Evolutionary conservation across 2,888 invertebrate genomes (phyloP).

Genomic region (Nomada goodeniana): DNA sequence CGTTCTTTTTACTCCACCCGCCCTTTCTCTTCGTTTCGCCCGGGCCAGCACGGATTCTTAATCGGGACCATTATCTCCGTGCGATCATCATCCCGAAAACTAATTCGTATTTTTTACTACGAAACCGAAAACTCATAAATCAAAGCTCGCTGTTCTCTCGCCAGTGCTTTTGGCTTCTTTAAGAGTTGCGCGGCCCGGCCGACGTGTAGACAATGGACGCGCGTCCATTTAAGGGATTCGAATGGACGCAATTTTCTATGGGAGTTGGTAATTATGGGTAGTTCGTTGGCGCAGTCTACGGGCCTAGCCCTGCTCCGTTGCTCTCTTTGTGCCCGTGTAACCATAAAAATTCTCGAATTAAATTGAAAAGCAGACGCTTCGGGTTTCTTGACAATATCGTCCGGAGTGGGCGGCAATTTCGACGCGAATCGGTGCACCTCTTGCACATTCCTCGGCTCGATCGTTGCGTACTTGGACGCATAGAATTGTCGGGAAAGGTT

Average conservation of each 20-base stretch:
- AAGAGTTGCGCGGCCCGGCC: conserved; percentile 60
- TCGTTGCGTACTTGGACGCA: too few species aligned
- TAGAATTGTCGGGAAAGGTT: not conserved
- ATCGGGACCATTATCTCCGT: conserved; percentile 84
- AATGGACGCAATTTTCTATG: conserved; percentile 84
- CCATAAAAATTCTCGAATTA: conserved; percentile 81
- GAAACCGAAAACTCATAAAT: conserved; percentile 84
- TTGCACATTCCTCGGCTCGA: too few species aligned
- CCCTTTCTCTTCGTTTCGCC: conserved; percentile 64
- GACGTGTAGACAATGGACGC: conserved; percentile 79
- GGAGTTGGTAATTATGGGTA: conserved; percentile 84
- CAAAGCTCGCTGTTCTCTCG: conserved; percentile 78
- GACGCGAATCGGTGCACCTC: too few species aligned
- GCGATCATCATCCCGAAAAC: conserved; percentile 84
- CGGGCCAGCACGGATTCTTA: conserved; percentile 80
- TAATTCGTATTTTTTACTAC: conserved; percentile 84
- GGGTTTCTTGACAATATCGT: conserved; percentile 23
- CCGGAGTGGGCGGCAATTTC: not conserved
- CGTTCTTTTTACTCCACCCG: conserved; percentile 36
- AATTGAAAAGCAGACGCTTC: conserved; percentile 74
- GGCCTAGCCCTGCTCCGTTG: conserved; percentile 56
- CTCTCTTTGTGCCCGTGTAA: conserved; percentile 70
- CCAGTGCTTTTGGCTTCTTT: conserved; percentile 63
- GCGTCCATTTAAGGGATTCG: conserved; percentile 83
- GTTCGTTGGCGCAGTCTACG: conserved; percentile 80